Evolutionary conservation across 2,113 vertebrate genomes (phyloP).

Genomic region (Pachypanchax playfairii): DNA sequence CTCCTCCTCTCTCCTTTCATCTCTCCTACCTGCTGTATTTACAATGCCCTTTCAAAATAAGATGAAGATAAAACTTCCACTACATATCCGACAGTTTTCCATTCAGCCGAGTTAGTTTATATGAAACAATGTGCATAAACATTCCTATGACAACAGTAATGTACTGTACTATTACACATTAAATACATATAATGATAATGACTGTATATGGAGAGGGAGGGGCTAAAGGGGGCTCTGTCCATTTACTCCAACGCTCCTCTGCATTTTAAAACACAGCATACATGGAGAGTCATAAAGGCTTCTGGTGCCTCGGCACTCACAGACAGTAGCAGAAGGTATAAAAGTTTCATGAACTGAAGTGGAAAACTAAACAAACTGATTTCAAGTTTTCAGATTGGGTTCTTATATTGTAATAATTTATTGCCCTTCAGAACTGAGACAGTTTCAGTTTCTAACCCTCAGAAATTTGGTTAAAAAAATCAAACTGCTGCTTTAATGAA

Average conservation of each 20-base stretch:
- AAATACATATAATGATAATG: constrained; percentile 78
- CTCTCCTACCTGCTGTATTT: constrained; percentile 60
- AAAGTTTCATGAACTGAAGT: neutral
- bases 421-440: too few relatives aligned
- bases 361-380: neutral
- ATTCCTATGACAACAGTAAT: constrained; percentile 96
- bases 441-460: too few relatives aligned
- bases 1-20: constrained; percentile 29
- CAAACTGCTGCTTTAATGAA: too few relatives aligned
- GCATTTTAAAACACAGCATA: constrained; percentile 19
- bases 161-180: constrained; percentile 95
- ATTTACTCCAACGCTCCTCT: constrained; percentile 16
- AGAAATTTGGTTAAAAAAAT: too few relatives aligned
- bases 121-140: constrained; percentile 80
- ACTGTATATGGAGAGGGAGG: constrained; percentile 67
- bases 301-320: neutral
- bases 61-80: constrained; percentile 71
- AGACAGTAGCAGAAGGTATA: constrained; percentile 13
- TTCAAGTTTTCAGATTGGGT: too few relatives aligned
- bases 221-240: constrained; percentile 30
- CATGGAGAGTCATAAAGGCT: constrained; percentile 30
- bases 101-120: constrained; percentile 76
- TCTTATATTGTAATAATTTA: neutral
- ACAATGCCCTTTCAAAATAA: constrained; percentile 78
- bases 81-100: constrained; percentile 79